Percentiles rank a stretch among this genome's conserved stretches.
Conservation (phyloP, 2,888 invertebrate genomes). For the Cabera pusaria region DNA sequence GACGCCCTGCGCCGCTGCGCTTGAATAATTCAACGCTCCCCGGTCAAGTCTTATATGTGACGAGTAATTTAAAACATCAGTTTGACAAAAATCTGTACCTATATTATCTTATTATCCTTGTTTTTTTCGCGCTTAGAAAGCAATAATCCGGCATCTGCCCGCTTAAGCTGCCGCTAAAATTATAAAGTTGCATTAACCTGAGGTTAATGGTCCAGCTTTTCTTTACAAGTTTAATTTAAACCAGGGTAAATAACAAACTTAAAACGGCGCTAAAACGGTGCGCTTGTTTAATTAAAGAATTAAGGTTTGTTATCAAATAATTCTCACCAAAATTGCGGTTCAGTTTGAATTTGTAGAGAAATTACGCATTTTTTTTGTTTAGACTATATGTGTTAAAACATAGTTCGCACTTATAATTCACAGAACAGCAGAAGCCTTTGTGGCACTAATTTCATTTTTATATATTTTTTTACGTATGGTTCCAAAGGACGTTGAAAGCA, state of each 20-base stretch:
- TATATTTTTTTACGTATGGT: no score
- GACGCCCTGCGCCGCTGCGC: slow-evolving; percentile 40
- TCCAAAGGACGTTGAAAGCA: slow-evolving; percentile 38
- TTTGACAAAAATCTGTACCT: slow-evolving; percentile 31
- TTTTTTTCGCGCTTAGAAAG: neutral
- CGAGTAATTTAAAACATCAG: slow-evolving; percentile 48
- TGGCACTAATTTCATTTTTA: slow-evolving; percentile 3
- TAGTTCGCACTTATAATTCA: no score
- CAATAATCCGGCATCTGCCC: neutral
- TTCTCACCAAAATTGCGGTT: slow-evolving; percentile 13
- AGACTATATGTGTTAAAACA: no score
- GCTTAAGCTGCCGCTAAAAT: neutral
- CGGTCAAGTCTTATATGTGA: slow-evolving; percentile 51
- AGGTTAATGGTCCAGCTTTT: slow-evolving; percentile 7
- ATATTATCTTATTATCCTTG: slow-evolving; percentile 1
- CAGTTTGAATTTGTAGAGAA: slow-evolving; percentile 8
- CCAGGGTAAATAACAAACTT: slow-evolving; percentile 12
- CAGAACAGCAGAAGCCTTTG: no score
- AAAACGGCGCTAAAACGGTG: slow-evolving; percentile 14
- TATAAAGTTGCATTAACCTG: slow-evolving; percentile 6
- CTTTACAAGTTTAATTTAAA: slow-evolving; percentile 16
- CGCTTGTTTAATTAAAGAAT: slow-evolving; percentile 19
- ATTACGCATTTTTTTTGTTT: no score
- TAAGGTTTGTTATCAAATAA: slow-evolving; percentile 21
- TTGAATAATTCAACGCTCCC: slow-evolving; percentile 60